These are phyloP conservation scores for Oreortyx pictus DNA, from an alignment of 2,797 vertebrate genomes.

Conservation along the genomic window DNA sequence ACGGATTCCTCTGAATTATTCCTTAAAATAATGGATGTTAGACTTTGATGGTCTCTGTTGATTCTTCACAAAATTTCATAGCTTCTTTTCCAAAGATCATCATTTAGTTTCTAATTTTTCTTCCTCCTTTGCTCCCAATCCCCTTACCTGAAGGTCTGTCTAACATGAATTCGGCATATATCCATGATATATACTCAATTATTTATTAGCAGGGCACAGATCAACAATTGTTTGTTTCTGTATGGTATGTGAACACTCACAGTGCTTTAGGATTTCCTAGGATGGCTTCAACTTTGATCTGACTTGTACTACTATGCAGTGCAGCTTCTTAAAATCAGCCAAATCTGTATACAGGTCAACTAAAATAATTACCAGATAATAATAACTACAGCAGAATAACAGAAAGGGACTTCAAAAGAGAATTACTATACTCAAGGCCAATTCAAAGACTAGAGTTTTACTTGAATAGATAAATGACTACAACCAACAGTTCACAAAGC, in stretches of 20 bases:
- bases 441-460: neutral
- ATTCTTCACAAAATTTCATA: neutral
- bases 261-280: neutral
- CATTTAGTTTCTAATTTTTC: neutral
- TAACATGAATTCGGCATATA: neutral
- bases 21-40: neutral
- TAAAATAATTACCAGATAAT: neutral
- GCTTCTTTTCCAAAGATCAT: neutral
- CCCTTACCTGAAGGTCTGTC: neutral
- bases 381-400: neutral
- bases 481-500: fast-evolving
- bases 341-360: neutral
- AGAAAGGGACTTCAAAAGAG: neutral
- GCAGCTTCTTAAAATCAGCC: neutral
- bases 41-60: neutral
- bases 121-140: neutral
- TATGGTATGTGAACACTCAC: neutral
- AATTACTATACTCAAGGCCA: neutral
- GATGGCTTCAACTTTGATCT: neutral
- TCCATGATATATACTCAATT: neutral
- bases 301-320: neutral
- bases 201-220: neutral
- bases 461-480: neutral
- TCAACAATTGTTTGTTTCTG: neutral
- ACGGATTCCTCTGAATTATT: neutral